Base-by-base conservation (phyloP, 2,888 invertebrate species). In the Pristionchus fissidentatus region DNA sequence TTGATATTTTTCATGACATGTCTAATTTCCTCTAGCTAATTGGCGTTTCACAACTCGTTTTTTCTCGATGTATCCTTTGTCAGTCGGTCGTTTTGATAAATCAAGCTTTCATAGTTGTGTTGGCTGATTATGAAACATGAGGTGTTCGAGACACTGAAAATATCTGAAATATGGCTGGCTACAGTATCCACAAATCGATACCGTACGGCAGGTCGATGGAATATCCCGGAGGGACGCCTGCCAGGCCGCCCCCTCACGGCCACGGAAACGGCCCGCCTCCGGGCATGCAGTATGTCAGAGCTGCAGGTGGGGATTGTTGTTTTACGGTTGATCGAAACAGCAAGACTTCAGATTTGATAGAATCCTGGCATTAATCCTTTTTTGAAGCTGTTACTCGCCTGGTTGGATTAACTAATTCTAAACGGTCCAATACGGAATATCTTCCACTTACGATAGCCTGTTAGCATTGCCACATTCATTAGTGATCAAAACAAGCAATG, bases 21-120 rank as follows among this genome's bases (percentile, higher is more conserved):
- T 70, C 29, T 26, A 26, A 43, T 41, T 26, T 26, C 7, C 26
- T 26, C 38, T 70, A 41, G 70, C 70, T 70, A 70, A 70, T 26
- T 70, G 70, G 43, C 38, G 26, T n/a, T 70, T 70, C 41, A 38
- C 38, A 41, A 70, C 70, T 70, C n/a, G 38, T 26, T 41, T 70
- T 38, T n/a, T n/a, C 38, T 70, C 70, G 70, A 41, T 70, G 41
- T 66, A 66, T 29, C 62, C 19, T 66, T 38, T 66, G 15, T 32
- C 7, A 26, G 43, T 70, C 70, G 70, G 43, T 41, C 70, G n/a
- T n/a, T n/a, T n/a, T n/a, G 70, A 70, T 70, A 70, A 70, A 70
- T 70, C 22, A n/a, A n/a, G 62, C 8, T 35, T 66, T 32, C 43
- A 35, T 2, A n/a, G 8, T 70, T n/a, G 2, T 41, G 19, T n/a